Percentiles rank a stretch among this genome's conserved stretches.
These are phyloP conservation scores for Epizoanthus stellaris DNA, from an alignment of 92 coral and sea anemone species.

Conservation along the genomic window DNA sequence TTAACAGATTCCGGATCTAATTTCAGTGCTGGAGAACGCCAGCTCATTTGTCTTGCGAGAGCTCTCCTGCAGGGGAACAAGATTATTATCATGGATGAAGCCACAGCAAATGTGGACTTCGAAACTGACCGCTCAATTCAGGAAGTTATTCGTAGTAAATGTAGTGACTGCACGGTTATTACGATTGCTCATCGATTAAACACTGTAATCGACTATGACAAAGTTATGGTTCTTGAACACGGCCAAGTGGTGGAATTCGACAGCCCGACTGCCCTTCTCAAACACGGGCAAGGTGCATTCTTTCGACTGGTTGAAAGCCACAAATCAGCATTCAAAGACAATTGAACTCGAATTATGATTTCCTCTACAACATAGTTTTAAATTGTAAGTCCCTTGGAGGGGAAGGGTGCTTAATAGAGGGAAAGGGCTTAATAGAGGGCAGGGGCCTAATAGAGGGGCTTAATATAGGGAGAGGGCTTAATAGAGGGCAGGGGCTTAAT, in stretches of 20 bases:
- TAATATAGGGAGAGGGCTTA: too few species aligned
- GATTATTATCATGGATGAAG: conserved; percentile 17
- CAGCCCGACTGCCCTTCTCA: background rate
- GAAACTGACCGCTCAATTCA: conserved; percentile 7
- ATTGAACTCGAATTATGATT: too few species aligned
- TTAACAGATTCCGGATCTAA: conserved; percentile 1
- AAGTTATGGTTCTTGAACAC: conserved; percentile 4
- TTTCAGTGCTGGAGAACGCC: conserved; percentile 22
- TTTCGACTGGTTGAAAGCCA: too few species aligned
- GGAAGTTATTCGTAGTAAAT: conserved; percentile 1
- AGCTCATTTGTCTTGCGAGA: conserved; percentile 14
- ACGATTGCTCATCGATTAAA: conserved; percentile 14
- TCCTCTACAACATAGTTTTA: too few species aligned
- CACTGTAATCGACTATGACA: conserved; percentile 10
- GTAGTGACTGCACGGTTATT: conserved; percentile 10
- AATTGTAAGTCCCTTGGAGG: too few species aligned
- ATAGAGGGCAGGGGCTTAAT: too few species aligned
- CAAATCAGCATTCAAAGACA: too few species aligned
- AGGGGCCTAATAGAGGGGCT: too few species aligned
- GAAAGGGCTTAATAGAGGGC: too few species aligned
- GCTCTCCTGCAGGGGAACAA: conserved; percentile 9
- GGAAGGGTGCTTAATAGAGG: too few species aligned
- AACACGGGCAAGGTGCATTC: background rate
- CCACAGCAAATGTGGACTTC: conserved; percentile 15
- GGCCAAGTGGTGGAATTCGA: conserved; percentile 7